Conservation (phyloP, 2,797 vertebrate species). For the Amphiprion clarkii region DNA sequence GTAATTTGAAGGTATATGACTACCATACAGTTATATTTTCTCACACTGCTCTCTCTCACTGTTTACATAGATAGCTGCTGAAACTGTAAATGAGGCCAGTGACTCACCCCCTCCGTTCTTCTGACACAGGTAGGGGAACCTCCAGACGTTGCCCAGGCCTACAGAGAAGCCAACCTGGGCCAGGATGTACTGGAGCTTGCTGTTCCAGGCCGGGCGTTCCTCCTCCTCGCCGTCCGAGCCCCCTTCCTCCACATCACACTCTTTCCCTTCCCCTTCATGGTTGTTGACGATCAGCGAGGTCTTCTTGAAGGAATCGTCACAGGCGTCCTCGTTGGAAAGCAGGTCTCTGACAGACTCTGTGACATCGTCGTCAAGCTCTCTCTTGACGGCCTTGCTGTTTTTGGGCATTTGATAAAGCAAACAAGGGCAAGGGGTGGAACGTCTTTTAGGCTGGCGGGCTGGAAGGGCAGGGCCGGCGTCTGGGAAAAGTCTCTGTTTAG, state of each 20-base stretch:
- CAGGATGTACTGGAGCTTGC: conserved; percentile 97
- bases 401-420: conserved; percentile 95
- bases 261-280: conserved; percentile 82
- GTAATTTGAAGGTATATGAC: too few relatives aligned
- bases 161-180: conserved; percentile 99
- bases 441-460: conserved; percentile 67
- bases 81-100: neutral
- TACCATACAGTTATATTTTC: neutral
- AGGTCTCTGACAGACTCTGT: conserved; percentile 97
- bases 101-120: conserved; percentile 98
- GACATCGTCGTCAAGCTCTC: conserved; percentile 97
- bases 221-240: conserved; percentile 86
- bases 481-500: conserved; percentile 28
- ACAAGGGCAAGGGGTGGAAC: conserved; percentile 72
- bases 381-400: conserved; percentile 96
- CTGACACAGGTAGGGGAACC: conserved; percentile 98
- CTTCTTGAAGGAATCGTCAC: conserved; percentile 95
- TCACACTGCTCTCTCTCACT: neutral
- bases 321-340: conserved; percentile 95
- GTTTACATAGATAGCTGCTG: neutral
- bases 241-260: conserved; percentile 76
- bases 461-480: conserved; percentile 30
- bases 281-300: conserved; percentile 90
- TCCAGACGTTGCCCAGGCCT: conserved; percentile 97
- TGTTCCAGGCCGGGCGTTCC: conserved; percentile 96